These are phyloP conservation scores for Anisognathus igniventris DNA, from an alignment of 2,797 vertebrate genomes.

Conservation along the genomic window DNA sequence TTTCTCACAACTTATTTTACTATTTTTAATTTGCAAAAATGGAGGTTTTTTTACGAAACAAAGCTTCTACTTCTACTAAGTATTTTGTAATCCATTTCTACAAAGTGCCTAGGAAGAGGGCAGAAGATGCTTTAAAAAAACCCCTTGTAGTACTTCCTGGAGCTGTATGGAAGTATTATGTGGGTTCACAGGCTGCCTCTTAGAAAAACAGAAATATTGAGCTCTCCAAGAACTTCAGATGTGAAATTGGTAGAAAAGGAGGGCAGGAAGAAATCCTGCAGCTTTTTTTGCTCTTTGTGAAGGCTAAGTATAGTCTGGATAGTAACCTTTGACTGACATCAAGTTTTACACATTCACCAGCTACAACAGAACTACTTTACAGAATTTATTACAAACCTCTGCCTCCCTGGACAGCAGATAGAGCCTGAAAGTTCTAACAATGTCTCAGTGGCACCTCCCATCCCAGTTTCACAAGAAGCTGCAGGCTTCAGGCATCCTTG, in stretches of 20 bases:
- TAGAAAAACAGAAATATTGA: background rate
- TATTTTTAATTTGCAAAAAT: background rate
- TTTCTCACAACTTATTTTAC: background rate
- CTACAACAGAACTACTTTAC: background rate
- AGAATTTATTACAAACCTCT: background rate
- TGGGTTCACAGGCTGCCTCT: background rate
- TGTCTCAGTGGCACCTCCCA: background rate
- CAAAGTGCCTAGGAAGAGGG: background rate
- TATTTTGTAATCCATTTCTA: background rate
- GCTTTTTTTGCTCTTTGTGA: background rate
- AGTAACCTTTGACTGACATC: slow-evolving; percentile 12
- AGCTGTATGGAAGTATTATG: background rate
- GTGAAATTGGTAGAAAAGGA: background rate
- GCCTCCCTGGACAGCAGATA: background rate
- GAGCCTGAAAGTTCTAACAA: background rate
- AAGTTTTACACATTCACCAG: background rate
- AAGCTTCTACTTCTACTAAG: background rate
- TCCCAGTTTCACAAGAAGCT: background rate
- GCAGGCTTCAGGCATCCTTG: background rate
- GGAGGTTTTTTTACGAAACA: background rate
- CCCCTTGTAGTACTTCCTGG: background rate
- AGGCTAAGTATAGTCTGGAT: background rate
- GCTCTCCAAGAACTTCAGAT: background rate
- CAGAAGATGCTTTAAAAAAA: background rate
- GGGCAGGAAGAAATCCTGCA: background rate